A percentile compares a stretch with the other conserved stretches of the same genome.
Evolutionary conservation across 2,888 invertebrate species (phyloP).

Genomic region (Hermodice carunculata): DNA sequence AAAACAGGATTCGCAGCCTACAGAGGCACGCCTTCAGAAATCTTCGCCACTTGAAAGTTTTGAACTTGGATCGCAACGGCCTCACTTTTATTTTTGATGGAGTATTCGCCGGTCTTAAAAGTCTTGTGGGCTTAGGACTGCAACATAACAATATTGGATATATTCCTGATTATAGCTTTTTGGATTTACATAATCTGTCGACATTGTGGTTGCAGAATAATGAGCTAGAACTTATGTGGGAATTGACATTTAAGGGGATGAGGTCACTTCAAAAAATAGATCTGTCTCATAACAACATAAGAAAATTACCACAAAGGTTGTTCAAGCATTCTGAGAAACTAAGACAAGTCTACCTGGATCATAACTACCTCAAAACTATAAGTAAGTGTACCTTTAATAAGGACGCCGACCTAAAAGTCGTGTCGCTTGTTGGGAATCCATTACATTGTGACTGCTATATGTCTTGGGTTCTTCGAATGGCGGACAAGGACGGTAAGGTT

Average conservation of each 20-base stretch:
- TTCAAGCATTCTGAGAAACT: slow-evolving; percentile 25
- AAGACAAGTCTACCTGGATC: slow-evolving; percentile 32
- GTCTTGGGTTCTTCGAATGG: slow-evolving; percentile 29
- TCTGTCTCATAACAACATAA: slow-evolving; percentile 33
- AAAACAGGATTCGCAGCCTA: slow-evolving; percentile 31
- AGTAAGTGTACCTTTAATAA: slow-evolving; percentile 27
- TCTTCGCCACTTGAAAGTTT: slow-evolving; percentile 31
- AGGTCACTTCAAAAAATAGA: slow-evolving; percentile 30
- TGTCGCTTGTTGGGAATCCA: slow-evolving; percentile 40
- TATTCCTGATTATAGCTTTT: slow-evolving; percentile 31
- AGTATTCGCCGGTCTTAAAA: slow-evolving; percentile 34
- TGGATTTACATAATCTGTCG: slow-evolving; percentile 28
- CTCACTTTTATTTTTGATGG: slow-evolving; percentile 26
- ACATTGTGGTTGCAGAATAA: slow-evolving; percentile 36
- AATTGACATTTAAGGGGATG: slow-evolving; percentile 27
- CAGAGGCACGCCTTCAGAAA: slow-evolving; percentile 33
- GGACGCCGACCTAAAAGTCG: slow-evolving; percentile 21
- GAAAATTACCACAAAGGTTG: slow-evolving; percentile 25
- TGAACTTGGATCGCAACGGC: slow-evolving; percentile 38
- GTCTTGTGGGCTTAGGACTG: slow-evolving; percentile 28
- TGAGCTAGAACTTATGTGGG: slow-evolving; percentile 29
- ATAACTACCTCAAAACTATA: slow-evolving; percentile 30
- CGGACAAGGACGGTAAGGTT: slow-evolving; percentile 14
- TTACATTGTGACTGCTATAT: slow-evolving; percentile 37
- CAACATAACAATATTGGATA: slow-evolving; percentile 34